phyloP scores from a whole-genome alignment of 2,113 vertebrate genomes.

The Myotis davidii region DNA sequence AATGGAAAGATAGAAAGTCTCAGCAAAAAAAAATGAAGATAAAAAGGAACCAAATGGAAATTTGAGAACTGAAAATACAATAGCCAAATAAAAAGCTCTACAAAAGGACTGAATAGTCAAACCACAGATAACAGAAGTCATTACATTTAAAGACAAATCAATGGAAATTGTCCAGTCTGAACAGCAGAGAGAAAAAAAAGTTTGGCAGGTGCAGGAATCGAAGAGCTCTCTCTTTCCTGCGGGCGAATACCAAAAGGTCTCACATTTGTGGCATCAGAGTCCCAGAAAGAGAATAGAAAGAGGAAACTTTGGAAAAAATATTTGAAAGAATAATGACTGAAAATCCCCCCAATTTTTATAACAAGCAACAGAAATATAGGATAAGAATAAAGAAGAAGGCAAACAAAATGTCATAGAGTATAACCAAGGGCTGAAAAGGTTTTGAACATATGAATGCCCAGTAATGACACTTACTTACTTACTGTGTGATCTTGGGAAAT shows the following conservation, averaged over 20 bases:
- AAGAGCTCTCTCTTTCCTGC: not conserved
- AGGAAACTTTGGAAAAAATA: not conserved
- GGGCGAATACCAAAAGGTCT: not conserved
- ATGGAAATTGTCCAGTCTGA: not conserved
- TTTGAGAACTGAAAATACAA: not conserved
- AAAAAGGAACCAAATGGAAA: not conserved
- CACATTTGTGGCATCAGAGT: not conserved
- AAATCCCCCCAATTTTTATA: not conserved
- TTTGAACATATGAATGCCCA: not conserved
- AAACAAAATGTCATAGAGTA: not conserved
- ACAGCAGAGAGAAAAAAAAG: not conserved
- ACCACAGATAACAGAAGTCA: not conserved
- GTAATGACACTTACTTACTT: not conserved
- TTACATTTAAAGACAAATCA: not conserved
- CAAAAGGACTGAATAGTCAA: not conserved
- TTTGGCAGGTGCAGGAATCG: not conserved
- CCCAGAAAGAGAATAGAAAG: not conserved
- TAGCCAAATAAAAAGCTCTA: not conserved
- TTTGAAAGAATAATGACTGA: not conserved
- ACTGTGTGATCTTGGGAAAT: not conserved
- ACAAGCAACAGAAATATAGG: not conserved
- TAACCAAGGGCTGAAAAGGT: not conserved
- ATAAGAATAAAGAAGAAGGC: not conserved
- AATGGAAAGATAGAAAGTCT: slow-evolving; percentile 17
- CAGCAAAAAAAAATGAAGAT: slow-evolving; percentile 1